Base-by-base conservation (phyloP, 2,797 vertebrate species). In the Tragopan temminckii region DNA sequence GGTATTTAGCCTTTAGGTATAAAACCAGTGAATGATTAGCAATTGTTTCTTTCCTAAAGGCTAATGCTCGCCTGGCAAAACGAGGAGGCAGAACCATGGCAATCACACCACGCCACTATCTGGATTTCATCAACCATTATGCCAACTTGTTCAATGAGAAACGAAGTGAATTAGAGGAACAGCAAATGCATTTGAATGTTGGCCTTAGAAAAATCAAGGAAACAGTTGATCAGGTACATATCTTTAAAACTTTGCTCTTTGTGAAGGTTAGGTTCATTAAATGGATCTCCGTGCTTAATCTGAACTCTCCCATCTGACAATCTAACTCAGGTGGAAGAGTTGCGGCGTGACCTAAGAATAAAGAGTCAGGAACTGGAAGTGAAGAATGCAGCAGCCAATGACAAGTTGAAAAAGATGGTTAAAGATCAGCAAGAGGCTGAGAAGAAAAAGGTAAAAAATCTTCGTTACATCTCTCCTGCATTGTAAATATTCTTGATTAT, bases 121-220 rank as follows among this genome's bases (percentile, higher is more conserved):
- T 99, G 93, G 99, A 99, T 97, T 99, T 99, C 96, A 99, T 99
- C 97, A 99, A 99, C 94, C 99, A 99, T 96, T 99, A 99, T 3
- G 99, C 99, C 85, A 98, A 99, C 96, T 98, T 99, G 86, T 99
- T 99, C 97, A 99, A 99, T 16, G 99, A 99, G 98, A 99, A 99
- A 83, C 98, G 99, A 91, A 99, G 99, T 3, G 99, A 99, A 93
- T 68, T 99, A 94, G 99, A 99, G 95, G 99, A 99, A 90, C 99
- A 99, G 97, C 99, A 99, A 97, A 99, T 99, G 99, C 99, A 99
- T 87, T 97, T 99, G 91, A 99, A 99, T 5, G 99, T 99, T 8
- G 99, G 99, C 57, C 99, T 99, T 57, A 97, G 99, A 42, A 99
- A 99, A 91, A 99, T 99, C 97, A 99, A 99, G 89, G 99, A 99